Conservation (phyloP, 2,113 vertebrate genomes). For the Engraulis encrasicolus region DNA sequence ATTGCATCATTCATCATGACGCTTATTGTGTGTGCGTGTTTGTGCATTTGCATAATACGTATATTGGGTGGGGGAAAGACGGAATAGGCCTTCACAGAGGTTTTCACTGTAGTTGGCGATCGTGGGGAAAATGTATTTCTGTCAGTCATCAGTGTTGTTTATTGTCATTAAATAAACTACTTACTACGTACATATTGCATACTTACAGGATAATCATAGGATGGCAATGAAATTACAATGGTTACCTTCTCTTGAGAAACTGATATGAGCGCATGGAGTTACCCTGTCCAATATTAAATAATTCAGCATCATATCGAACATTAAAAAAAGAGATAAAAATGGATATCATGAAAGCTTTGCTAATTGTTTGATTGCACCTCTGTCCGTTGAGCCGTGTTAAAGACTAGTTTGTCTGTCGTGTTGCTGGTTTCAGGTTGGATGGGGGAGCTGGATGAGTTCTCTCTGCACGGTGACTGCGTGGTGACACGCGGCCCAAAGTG, state of each 20-base stretch:
- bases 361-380: not conserved
- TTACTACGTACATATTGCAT: too few species aligned
- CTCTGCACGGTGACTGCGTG: constrained; percentile 90
- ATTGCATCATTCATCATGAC: not conserved
- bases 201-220: not conserved
- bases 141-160: too few species aligned
- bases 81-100: too few species aligned
- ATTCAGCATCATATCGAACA: not conserved
- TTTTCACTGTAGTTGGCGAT: too few species aligned
- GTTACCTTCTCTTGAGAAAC: not conserved
- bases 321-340: not conserved
- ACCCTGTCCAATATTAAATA: not conserved
- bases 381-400: not conserved
- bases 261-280: not conserved
- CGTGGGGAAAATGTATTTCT: too few species aligned
- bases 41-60: too few species aligned
- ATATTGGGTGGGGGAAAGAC: too few species aligned
- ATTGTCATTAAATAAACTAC: too few species aligned
- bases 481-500: constrained; percentile 91
- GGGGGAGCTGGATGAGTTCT: constrained; percentile 93
- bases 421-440: constrained; percentile 84
- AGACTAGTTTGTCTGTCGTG: not conserved
- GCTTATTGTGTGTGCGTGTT: not conserved
- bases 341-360: not conserved
- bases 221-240: not conserved